Evolutionary conservation across 2,888 invertebrate genomes (phyloP).

Genomic region (Diaprepes abbreviatus): DNA sequence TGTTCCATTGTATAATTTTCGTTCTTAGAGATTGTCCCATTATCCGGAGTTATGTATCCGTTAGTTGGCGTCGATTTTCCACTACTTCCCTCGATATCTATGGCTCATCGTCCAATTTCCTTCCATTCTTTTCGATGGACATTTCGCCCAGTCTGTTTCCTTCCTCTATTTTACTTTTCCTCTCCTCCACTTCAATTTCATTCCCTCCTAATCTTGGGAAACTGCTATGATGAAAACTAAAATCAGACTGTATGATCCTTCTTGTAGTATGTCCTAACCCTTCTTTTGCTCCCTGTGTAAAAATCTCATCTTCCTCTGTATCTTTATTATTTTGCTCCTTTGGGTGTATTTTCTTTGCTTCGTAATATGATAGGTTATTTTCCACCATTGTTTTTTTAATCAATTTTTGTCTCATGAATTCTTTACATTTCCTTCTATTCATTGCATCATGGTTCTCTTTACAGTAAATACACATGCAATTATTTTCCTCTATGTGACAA

Average conservation of each 20-base stretch:
- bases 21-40: too few relatives aligned
- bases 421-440: not conserved
- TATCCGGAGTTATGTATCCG: too few relatives aligned
- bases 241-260: not conserved
- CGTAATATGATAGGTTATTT: not conserved
- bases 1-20: not conserved
- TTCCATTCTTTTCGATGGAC: not conserved
- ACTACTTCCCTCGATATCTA: too few relatives aligned
- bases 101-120: not conserved
- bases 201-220: not conserved
- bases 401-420: not conserved
- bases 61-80: too few relatives aligned
- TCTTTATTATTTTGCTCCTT: not conserved
- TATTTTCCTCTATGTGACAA: not conserved
- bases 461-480: not conserved
- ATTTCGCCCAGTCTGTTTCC: not conserved
- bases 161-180: not conserved
- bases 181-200: not conserved
- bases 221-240: not conserved
- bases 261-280: not conserved
- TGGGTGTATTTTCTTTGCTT: not conserved
- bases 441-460: not conserved
- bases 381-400: not conserved
- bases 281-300: too few relatives aligned
- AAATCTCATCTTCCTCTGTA: too few relatives aligned